Evolutionary conservation across 2,113 vertebrate species (phyloP), one percentile per base, ranked within the genome.

Genomic region (Cisticola juncidis): DNA sequence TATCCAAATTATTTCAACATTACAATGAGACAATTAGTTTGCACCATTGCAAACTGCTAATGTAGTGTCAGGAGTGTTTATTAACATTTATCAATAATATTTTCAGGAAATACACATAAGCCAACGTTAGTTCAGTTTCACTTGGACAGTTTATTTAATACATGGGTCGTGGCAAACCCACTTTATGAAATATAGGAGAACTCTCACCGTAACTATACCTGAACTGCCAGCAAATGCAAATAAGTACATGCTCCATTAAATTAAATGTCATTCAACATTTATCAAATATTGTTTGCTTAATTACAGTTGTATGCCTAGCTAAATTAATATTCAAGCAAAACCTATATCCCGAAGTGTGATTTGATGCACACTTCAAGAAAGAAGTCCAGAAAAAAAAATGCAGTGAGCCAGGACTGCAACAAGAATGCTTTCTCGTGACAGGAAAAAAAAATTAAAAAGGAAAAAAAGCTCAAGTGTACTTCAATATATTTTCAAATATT

Each of bases 401-500:
- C 98, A 98, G 98, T 98, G 98, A 98, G 97, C 98, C 98, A 99
- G 96, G 98, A 98, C 98, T 98, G 98, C 98, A 98, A 98, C 98
- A 98, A 98, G 98, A 98, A 99, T 94, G 98, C 98, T 97, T 98
- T 98, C 97, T 98, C 97, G 40, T 97, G 98, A 98, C 98, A 89
- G 92, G 69, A 94, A 85, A 97, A 95, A 93, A 98, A 96, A 82
- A 61, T 29, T 16, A 6, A 36, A 72, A 61, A 36, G 29, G 38
- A 86, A 97, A 98, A 90, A 98, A 98, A 97, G 70, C 94, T 98
- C 98, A 97, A 99, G 95, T 99, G 98, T 98, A 99, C 98, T 98
- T 98, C 98, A 98, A 98, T 99, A 99, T 99, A 99, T 98, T 98
- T 98, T 98, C 98, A 99, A 98, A 99, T 99, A 99, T 99, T 99